phyloP scores from a whole-genome alignment of 2,797 vertebrate genomes.

The Tokudaia muenninki region DNA sequence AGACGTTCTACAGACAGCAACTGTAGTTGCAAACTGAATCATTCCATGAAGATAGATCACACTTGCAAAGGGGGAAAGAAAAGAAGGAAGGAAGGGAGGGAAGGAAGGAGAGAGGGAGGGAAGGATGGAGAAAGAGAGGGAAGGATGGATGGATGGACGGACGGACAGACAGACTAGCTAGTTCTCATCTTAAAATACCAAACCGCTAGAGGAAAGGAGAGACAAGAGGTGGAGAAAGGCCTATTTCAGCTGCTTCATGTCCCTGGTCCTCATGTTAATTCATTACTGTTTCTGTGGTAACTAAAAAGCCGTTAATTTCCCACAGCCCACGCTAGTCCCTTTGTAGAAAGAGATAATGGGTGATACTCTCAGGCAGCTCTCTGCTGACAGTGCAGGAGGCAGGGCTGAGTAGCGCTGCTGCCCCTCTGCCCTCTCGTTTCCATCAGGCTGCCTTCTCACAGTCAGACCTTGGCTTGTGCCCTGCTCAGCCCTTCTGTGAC shows the following conservation, averaged over 20 bases:
- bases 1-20: slow-evolving; percentile 35
- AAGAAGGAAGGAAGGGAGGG: neutral
- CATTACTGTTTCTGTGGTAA: slow-evolving; percentile 88
- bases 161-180: neutral
- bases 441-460: slow-evolving; percentile 85
- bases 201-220: slow-evolving; percentile 71
- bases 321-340: slow-evolving; percentile 93
- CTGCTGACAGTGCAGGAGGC: slow-evolving; percentile 92
- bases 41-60: slow-evolving; percentile 64
- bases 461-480: slow-evolving; percentile 75
- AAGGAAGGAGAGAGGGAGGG: neutral
- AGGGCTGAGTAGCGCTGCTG: slow-evolving; percentile 87
- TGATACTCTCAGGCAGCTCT: slow-evolving; percentile 90
- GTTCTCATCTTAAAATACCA: slow-evolving; percentile 79
- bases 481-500: slow-evolving; percentile 71
- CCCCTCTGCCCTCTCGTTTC: slow-evolving; percentile 87
- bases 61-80: slow-evolving; percentile 38
- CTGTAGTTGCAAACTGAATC: slow-evolving; percentile 65
- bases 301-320: slow-evolving; percentile 90
- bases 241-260: slow-evolving; percentile 82
- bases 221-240: slow-evolving; percentile 74
- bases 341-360: slow-evolving; percentile 94
- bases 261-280: slow-evolving; percentile 83
- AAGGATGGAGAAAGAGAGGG: neutral
- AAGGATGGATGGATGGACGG: too few species aligned